Evolutionary conservation across 2,797 vertebrate species (phyloP).

Genomic region (Helarctos malayanus): DNA sequence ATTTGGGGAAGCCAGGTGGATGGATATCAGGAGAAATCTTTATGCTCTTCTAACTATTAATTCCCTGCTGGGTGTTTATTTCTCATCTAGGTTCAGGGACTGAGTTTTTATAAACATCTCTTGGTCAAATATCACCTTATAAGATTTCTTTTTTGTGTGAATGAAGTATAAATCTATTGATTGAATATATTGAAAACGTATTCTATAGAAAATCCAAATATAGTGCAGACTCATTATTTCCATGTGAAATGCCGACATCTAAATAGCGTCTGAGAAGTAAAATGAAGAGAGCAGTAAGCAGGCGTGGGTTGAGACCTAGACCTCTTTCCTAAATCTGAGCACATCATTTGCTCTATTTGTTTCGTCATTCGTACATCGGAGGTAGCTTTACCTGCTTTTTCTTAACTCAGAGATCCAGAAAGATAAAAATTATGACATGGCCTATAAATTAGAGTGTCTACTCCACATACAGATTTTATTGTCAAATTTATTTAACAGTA

Average conservation of each 20-base stretch:
- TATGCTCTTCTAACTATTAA: not conserved
- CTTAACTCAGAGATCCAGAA: not conserved
- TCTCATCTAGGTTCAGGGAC: not conserved
- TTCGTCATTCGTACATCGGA: not conserved
- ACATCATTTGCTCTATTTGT: not conserved
- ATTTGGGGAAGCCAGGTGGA: not conserved
- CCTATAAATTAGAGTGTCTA: not conserved
- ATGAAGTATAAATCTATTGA: not conserved
- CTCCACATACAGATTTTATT: not conserved
- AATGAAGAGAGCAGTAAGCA: not conserved
- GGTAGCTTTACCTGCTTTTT: not conserved
- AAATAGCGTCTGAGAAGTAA: not conserved
- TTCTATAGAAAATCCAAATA: not conserved
- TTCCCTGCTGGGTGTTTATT: not conserved
- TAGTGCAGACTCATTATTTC: not conserved
- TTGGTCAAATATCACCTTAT: not conserved
- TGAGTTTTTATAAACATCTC: slow-evolving; percentile 11
- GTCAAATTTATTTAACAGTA: not conserved
- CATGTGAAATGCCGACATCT: not conserved
- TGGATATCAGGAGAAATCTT: not conserved
- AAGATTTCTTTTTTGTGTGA: slow-evolving; percentile 25
- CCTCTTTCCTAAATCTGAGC: not conserved
- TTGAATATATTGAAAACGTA: not conserved
- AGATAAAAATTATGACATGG: not conserved
- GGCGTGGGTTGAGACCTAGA: not conserved